Evolutionary conservation across 2,113 vertebrate species (phyloP).

Genomic region (Ornithorhynchus anatinus): DNA sequence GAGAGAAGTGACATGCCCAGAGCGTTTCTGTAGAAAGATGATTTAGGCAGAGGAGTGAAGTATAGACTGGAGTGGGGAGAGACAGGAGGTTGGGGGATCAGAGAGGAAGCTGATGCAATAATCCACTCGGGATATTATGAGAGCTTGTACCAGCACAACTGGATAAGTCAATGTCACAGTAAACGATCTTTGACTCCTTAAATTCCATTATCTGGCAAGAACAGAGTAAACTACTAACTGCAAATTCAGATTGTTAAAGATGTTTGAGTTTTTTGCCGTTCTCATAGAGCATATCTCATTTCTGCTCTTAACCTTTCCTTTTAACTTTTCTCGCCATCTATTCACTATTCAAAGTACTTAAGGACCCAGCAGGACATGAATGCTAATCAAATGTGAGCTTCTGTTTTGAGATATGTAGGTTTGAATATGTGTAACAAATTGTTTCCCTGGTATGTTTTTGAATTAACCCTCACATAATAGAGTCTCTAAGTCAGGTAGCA

Average conservation of each 20-base stretch:
- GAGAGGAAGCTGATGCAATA: no score
- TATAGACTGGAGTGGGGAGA: no score
- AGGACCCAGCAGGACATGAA: not conserved
- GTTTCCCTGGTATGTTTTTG: not conserved
- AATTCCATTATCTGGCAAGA: not conserved
- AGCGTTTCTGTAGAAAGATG: no score
- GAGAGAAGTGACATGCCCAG: no score
- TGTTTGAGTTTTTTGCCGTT: not conserved
- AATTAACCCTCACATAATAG: not conserved
- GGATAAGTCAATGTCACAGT: not conserved
- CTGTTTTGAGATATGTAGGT: not conserved
- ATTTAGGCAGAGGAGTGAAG: no score
- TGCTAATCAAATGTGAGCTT: not conserved
- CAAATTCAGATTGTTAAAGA: not conserved
- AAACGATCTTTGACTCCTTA: not conserved
- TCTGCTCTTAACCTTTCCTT: not conserved
- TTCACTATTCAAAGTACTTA: not conserved
- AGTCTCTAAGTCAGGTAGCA: not conserved
- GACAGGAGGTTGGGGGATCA: no score
- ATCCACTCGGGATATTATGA: no score
- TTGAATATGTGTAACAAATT: constrained; percentile 2
- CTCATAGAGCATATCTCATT: not conserved
- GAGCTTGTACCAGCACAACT: no score
- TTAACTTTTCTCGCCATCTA: not conserved
- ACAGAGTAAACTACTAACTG: not conserved